phyloP scores from a whole-genome alignment of 2,797 vertebrate species.

The Oreochromis mossambicus region DNA sequence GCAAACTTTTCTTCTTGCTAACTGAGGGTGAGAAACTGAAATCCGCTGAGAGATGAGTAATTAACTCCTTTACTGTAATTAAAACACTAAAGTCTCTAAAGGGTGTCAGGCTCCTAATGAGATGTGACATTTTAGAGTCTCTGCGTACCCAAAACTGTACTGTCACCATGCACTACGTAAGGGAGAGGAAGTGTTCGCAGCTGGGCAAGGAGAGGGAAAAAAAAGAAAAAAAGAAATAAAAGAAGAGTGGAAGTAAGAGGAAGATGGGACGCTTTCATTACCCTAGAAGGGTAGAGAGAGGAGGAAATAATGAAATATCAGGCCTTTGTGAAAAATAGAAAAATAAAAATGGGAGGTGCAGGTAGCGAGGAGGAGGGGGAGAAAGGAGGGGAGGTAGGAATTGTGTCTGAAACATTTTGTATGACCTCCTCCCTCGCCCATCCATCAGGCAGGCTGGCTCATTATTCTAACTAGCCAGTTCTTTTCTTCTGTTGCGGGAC shows the following conservation, averaged over 20 bases:
- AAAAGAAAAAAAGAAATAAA: constrained; percentile 37
- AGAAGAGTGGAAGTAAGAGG: constrained; percentile 64
- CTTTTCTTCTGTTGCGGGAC: constrained; percentile 90
- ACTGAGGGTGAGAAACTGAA: constrained; percentile 36
- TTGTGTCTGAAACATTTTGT: constrained; percentile 86
- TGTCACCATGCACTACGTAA: constrained; percentile 33
- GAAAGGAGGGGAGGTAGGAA: constrained; percentile 55
- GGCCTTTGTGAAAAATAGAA: constrained; percentile 80
- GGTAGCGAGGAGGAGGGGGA: constrained; percentile 48
- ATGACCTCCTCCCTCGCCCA: constrained; percentile 93
- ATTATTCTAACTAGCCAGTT: constrained; percentile 95
- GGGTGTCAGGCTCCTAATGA: constrained; percentile 81
- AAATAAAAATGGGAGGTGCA: constrained; percentile 74
- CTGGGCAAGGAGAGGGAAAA: background rate
- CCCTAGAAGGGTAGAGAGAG: constrained; percentile 49
- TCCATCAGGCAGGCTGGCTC: constrained; percentile 95
- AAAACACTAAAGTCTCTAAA: constrained; percentile 79
- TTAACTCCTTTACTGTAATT: constrained; percentile 91
- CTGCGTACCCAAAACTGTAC: constrained; percentile 57
- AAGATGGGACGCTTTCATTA: constrained; percentile 53
- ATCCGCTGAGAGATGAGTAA: constrained; percentile 67
- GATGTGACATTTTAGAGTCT: constrained; percentile 83
- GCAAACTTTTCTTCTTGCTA: constrained; percentile 7
- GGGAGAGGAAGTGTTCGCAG: background rate
- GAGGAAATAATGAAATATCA: constrained; percentile 80